Conservation (phyloP, 2,888 invertebrate species). For the Hydraecia micacea region DNA sequence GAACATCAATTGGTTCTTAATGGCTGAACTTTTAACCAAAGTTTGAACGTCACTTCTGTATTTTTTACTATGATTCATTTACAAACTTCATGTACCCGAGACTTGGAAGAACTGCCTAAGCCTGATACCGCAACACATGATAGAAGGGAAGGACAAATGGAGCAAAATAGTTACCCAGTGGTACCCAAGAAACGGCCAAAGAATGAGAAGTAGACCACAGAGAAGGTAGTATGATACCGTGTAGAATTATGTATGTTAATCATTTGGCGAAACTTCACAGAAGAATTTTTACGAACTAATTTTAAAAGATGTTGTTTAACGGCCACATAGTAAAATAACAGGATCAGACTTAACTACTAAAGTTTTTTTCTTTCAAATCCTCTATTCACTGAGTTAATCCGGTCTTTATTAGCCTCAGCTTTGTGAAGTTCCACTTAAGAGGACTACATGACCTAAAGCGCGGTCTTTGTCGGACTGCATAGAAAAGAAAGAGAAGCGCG, state of each 20-base stretch:
- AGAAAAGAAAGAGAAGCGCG: too few relatives aligned
- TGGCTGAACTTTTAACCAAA: background rate
- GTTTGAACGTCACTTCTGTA: background rate
- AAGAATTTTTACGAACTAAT: background rate
- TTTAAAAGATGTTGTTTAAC: background rate
- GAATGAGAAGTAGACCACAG: background rate
- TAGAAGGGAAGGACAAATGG: background rate
- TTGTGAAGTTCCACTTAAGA: background rate
- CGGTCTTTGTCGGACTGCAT: too few relatives aligned
- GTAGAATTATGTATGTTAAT: background rate
- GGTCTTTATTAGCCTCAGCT: background rate
- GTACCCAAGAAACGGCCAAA: background rate
- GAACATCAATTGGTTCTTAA: conserved; percentile 22
- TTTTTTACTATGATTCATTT: background rate
- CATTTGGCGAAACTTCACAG: background rate
- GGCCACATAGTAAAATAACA: background rate
- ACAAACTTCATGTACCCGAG: background rate
- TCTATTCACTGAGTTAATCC: too few relatives aligned
- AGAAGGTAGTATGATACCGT: background rate
- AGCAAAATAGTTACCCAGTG: too few relatives aligned
- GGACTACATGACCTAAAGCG: too few relatives aligned
- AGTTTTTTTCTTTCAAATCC: background rate
- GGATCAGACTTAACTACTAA: background rate
- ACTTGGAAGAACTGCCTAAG: background rate
- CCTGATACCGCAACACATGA: background rate